Evolutionary conservation across 2,888 invertebrate genomes (phyloP), one percentile per base, ranked within the genome.

Genomic region (Nasonovia ribisnigri): DNA sequence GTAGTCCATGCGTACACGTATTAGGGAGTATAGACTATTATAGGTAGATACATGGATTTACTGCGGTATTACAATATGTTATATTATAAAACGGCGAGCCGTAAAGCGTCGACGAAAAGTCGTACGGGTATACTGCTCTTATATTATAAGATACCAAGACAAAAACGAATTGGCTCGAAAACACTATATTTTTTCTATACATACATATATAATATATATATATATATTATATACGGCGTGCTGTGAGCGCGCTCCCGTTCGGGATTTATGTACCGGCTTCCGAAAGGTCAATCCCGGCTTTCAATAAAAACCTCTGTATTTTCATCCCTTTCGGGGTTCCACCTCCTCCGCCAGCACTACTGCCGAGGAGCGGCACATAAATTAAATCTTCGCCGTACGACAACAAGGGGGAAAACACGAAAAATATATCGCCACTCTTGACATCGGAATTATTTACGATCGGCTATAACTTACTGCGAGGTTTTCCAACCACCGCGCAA

Each of bases 391-490:
- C 93, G 84, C 91, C 54, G 91, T 42, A 88, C 92, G 67, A 36
- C 84, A 84, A 84, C 84, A 88, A 88, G 88, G 92, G 77, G 42
- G 42, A 84, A 92, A 93, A 93, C 93, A 93, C 89, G 93, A 93
- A 93, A 93, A 93, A 93, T 93, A 93, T 93, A 90, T 93, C 90
- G 84, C 90, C 90, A 60, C 90, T 90, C 93, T 90, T 86, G 93
- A 93, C 93, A 90, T 84, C 90, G 84, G 93, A 60, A 93, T 93
- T 93, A 93, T 93, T 93, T 93, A 93, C 93, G 93, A 93, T 90
- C 90, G 90, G 84, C 93, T 24, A 86, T 93, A 93, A 93, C 84
- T 93, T 93, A 93, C 89, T 46, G 60, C 93, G 93, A 93, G 93
- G 93, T 90, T 84, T 84, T 48, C 90, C 93, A 48, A 77, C 92